Evolutionary conservation across 2,797 vertebrate species (phyloP).

Genomic region (Neostethus bicornis): DNA sequence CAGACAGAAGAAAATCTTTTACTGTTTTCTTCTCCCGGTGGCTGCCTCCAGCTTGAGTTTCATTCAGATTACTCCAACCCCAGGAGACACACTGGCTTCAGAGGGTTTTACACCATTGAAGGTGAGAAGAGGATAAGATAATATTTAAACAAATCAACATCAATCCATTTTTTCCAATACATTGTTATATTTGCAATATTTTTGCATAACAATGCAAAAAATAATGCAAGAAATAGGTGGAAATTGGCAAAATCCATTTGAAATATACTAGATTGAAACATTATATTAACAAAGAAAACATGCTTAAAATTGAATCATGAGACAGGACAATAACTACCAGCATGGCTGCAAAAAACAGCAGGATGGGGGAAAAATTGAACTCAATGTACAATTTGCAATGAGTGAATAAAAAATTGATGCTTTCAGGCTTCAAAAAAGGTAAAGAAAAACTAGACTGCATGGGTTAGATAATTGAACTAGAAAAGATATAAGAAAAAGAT

Average conservation of each 20-base stretch:
- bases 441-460: too few relatives aligned
- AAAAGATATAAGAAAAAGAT: too few relatives aligned
- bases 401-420: too few relatives aligned
- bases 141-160: background rate
- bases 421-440: too few relatives aligned
- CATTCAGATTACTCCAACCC: conserved; percentile 90
- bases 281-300: background rate
- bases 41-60: conserved; percentile 83
- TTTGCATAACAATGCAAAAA: too few relatives aligned
- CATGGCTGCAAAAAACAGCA: background rate
- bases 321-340: background rate
- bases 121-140: conserved; percentile 74
- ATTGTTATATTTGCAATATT: background rate
- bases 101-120: conserved; percentile 84
- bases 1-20: conserved; percentile 69
- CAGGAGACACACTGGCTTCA: conserved; percentile 87
- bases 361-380: background rate
- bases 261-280: background rate
- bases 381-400: background rate
- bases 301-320: background rate
- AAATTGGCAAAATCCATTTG: too few relatives aligned
- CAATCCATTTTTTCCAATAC: background rate
- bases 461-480: too few relatives aligned
- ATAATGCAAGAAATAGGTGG: too few relatives aligned
- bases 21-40: conserved; percentile 73